These are phyloP conservation scores for Aporophyla lueneburgensis DNA, from an alignment of 2,888 invertebrate genomes.

Conservation along the genomic window DNA sequence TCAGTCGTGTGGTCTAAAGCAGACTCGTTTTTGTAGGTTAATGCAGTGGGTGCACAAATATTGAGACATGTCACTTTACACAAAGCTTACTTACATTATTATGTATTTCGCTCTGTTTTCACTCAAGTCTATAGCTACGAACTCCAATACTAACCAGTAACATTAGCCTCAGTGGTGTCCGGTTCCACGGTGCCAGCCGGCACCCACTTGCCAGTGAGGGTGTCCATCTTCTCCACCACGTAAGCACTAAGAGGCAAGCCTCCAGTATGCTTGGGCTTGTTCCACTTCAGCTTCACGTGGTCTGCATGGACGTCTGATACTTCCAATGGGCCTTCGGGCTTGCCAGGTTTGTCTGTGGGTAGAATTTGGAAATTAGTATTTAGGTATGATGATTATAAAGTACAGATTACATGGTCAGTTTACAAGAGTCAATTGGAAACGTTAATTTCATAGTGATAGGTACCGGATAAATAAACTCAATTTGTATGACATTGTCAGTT, in stretches of 20 bases:
- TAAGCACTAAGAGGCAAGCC: constrained; percentile 97
- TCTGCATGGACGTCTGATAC: constrained; percentile 97
- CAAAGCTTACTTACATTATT: not conserved
- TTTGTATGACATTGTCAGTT: no score
- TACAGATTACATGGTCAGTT: no score
- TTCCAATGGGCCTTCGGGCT: constrained; percentile 98
- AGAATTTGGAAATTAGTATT: not conserved
- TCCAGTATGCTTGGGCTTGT: constrained; percentile 98
- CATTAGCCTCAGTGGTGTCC: constrained; percentile 95
- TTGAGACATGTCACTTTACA: not conserved
- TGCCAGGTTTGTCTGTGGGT: constrained; percentile 94
- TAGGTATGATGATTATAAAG: no score
- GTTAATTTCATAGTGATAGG: no score
- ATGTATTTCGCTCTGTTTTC: not conserved
- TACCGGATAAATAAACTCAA: no score
- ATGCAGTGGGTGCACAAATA: not conserved
- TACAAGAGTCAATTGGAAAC: no score
- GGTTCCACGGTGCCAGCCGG: constrained; percentile 96
- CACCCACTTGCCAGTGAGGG: constrained; percentile 96
- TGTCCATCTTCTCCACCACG: constrained; percentile 98
- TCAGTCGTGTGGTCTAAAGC: no score
- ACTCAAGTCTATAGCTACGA: not conserved
- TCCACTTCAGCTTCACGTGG: constrained; percentile 98
- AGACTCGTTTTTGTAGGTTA: no score
- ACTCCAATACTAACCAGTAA: constrained; percentile 89